phyloP scores from a whole-genome alignment of 2,797 vertebrate species.

The Pseudocheirus occidentalis region DNA sequence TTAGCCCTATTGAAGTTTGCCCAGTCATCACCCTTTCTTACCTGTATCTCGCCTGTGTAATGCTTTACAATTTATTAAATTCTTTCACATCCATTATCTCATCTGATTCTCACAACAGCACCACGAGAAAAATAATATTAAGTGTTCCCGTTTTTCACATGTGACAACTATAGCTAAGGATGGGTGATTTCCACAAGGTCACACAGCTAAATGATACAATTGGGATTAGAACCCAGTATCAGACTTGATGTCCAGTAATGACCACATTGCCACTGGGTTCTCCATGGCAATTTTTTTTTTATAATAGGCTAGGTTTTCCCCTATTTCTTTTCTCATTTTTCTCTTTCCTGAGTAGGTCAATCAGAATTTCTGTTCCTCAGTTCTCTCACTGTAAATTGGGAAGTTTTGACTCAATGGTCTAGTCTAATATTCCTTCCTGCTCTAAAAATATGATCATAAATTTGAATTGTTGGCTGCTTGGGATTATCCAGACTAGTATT shows the following conservation, averaged over 20 bases:
- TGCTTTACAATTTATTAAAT: background rate
- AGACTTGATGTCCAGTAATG: background rate
- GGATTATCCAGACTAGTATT: background rate
- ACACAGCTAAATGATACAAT: background rate
- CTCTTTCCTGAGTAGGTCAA: background rate
- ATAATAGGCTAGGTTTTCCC: background rate
- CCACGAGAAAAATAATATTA: background rate
- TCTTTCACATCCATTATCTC: background rate
- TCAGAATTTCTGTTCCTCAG: background rate
- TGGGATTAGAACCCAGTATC: background rate
- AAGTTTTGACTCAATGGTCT: background rate
- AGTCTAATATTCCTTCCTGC: background rate
- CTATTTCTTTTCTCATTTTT: background rate
- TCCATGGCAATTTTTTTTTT: background rate
- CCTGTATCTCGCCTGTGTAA: background rate
- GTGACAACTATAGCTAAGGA: background rate
- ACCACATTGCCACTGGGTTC: background rate
- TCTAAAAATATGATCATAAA: background rate
- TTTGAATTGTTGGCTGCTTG: background rate
- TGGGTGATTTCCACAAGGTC: background rate
- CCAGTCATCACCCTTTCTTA: background rate
- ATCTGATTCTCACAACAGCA: background rate
- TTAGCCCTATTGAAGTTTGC: background rate
- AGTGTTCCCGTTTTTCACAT: background rate
- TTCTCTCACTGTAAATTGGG: background rate